Percentiles rank a stretch among this genome's conserved stretches.
Conservation (phyloP, 2,797 vertebrate genomes). For the Capromys pilorides region DNA sequence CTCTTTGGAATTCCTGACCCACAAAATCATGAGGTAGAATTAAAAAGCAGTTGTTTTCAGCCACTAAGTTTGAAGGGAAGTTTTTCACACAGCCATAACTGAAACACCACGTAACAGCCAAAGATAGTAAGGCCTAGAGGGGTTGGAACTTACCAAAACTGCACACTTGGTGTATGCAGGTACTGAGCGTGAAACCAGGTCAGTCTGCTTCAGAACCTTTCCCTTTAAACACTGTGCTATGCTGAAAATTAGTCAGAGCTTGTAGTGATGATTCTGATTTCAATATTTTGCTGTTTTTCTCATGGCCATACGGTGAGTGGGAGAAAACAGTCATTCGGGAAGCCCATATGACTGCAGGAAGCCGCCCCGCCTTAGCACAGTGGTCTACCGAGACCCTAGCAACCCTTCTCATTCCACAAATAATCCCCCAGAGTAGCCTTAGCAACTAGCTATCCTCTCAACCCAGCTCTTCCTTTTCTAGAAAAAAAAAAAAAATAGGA, state of each 20-base stretch:
- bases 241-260: neutral
- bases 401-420: neutral
- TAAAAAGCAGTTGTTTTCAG: slow-evolving; percentile 26
- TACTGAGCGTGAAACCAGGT: neutral
- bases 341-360: neutral
- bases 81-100: neutral
- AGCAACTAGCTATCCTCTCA: neutral
- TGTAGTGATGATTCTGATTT: slow-evolving; percentile 16
- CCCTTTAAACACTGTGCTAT: neutral
- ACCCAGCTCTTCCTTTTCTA: neutral
- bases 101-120: slow-evolving; percentile 4
- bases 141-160: neutral
- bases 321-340: neutral
- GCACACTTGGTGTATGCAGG: neutral
- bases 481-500: neutral
- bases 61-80: neutral
- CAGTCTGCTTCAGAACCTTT: neutral
- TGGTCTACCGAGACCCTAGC: neutral
- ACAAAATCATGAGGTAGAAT: neutral
- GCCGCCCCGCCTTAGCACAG: neutral
- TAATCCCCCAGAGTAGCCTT: neutral
- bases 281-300: slow-evolving; percentile 46
- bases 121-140: neutral
- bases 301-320: neutral
- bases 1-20: neutral